Evolutionary conservation across 2,113 vertebrate genomes (phyloP).

Genomic region (Zosterops borbonicus): DNA sequence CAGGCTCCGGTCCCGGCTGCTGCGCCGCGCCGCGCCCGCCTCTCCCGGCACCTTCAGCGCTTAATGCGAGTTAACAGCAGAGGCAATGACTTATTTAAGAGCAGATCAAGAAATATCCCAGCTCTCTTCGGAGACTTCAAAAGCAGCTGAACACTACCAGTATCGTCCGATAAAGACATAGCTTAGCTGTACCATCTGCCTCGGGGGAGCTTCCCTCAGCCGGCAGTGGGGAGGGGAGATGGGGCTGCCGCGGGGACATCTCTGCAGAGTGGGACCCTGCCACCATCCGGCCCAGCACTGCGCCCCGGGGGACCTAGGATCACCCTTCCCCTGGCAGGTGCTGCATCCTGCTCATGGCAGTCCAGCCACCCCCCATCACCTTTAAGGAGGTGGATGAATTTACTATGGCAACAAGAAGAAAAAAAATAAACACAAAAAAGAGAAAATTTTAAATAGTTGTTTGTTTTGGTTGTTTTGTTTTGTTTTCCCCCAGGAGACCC

Average conservation of each 20-base stretch:
- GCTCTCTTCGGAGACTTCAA: slow-evolving; percentile 54
- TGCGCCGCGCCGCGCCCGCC: neutral
- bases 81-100: slow-evolving; percentile 61
- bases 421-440: neutral
- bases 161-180: slow-evolving; percentile 40
- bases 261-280: neutral
- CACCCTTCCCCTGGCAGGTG: rapidly evolving
- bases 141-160: slow-evolving; percentile 10
- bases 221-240: rapidly evolving
- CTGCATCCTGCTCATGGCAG: rapidly evolving
- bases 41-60: neutral
- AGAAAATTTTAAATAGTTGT: neutral
- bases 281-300: rapidly evolving
- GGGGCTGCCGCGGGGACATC: rapidly evolving
- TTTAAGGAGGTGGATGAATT: neutral
- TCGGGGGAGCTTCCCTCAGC: neutral
- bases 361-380: neutral
- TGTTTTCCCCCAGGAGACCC: neutral
- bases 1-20: neutral
- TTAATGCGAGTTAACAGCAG: slow-evolving; percentile 58
- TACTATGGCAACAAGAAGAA: neutral
- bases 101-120: slow-evolving; percentile 57
- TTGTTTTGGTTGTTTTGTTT: no score
- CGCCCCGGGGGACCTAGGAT: rapidly evolving
- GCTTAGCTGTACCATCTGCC: neutral